Conservation (phyloP, 2,888 invertebrate species). For the Drosophila sordidula region DNA sequence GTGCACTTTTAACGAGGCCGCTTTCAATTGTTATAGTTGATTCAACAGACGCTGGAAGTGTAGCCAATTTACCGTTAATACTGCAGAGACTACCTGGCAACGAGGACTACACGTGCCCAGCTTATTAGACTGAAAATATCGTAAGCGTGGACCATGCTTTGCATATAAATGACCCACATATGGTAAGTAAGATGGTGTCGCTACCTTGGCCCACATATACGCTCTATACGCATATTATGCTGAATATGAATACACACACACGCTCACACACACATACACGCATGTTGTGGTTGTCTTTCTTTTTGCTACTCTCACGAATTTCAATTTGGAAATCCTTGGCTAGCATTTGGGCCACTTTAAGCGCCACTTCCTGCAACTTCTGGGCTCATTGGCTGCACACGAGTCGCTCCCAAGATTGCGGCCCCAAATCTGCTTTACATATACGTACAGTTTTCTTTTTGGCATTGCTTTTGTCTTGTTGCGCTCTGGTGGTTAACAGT, state of each 20-base stretch:
- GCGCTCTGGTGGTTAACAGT: constrained; percentile 33
- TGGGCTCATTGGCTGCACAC: constrained; percentile 60
- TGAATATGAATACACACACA: constrained; percentile 3
- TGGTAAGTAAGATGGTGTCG: constrained; percentile 24
- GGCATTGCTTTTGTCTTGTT: constrained; percentile 32
- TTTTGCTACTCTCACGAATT: constrained; percentile 31
- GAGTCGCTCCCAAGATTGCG: constrained; percentile 22
- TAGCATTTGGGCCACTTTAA: constrained; percentile 56
- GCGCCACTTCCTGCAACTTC: constrained; percentile 35
- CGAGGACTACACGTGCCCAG: constrained; percentile 55
- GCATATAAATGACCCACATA: constrained; percentile 75
- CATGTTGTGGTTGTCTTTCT: constrained; percentile 6
- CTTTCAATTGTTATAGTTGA: constrained; percentile 22
- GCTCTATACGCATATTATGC: constrained; percentile 2
- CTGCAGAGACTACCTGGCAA: constrained; percentile 37
- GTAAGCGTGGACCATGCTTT: constrained; percentile 70
- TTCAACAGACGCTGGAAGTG: constrained; percentile 25
- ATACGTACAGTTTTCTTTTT: constrained; percentile 12
- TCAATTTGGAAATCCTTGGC: constrained; percentile 55
- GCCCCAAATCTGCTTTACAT: constrained; percentile 37
- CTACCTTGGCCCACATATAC: constrained; percentile 61
- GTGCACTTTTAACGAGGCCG: not conserved
- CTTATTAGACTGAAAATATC: constrained; percentile 70
- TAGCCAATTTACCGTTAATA: constrained; percentile 54
- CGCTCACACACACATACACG: not conserved